Conservation (phyloP, 2,797 vertebrate genomes). For the Chanos chanos region DNA sequence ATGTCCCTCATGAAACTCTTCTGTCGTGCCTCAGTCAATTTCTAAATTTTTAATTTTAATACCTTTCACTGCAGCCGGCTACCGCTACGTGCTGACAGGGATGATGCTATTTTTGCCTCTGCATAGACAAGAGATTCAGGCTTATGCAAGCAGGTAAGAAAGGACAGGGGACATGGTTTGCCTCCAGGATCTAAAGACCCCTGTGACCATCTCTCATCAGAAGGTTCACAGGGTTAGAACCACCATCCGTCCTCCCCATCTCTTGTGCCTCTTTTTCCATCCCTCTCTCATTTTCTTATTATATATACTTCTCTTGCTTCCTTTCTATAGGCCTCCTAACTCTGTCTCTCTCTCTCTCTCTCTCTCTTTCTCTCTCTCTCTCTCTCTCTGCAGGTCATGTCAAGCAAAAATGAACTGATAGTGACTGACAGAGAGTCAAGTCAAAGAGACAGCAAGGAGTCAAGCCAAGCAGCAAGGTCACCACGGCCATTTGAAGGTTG, state of each 20-base stretch:
- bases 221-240: neutral
- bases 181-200: constrained; percentile 20
- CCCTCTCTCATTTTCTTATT: neutral
- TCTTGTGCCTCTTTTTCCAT: neutral
- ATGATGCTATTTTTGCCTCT: constrained; percentile 43
- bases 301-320: neutral
- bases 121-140: constrained; percentile 34
- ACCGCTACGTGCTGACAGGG: constrained; percentile 40
- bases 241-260: constrained; percentile 11
- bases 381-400: neutral
- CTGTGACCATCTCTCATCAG: constrained; percentile 32
- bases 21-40: constrained; percentile 32
- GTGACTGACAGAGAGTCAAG: constrained; percentile 26
- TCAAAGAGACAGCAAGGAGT: constrained; percentile 6
- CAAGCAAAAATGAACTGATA: constrained; percentile 24
- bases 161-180: constrained; percentile 4
- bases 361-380: neutral
- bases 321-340: constrained; percentile 5
- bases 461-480: constrained; percentile 25
- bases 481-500: constrained; percentile 14
- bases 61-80: constrained; percentile 34
- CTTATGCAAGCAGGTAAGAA: constrained; percentile 15
- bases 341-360: neutral
- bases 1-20: constrained; percentile 8
- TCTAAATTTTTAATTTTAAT: constrained; percentile 36